Percentiles rank a stretch among this genome's conserved stretches.
phyloP scores from a whole-genome alignment of 2,888 invertebrate genomes.

The Nephrotoma flavescens region DNA sequence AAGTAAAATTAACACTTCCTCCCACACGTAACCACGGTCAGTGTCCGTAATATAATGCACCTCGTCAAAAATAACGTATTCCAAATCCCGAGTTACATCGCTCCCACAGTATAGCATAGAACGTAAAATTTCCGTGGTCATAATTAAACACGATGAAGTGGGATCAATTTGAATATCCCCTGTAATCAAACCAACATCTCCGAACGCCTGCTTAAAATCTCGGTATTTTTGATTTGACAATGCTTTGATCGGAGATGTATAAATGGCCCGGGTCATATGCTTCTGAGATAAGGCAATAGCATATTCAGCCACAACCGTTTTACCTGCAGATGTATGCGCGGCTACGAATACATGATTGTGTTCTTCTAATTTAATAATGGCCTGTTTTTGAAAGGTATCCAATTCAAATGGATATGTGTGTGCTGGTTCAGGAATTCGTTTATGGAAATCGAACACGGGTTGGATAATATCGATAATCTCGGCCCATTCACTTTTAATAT shows the following conservation, averaged over 20 bases:
- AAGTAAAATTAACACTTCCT: conserved; percentile 90
- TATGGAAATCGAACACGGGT: conserved; percentile 67
- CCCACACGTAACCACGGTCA: conserved; percentile 98
- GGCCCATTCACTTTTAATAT: conserved; percentile 55
- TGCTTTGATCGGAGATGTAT: conserved; percentile 98
- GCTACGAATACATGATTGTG: conserved; percentile 95
- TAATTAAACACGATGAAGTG: conserved; percentile 87
- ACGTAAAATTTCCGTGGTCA: conserved; percentile 97
- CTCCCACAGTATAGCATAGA: conserved; percentile 94
- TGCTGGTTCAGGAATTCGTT: conserved; percentile 70
- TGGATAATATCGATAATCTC: conserved; percentile 69
- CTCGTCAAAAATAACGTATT: conserved; percentile 98
- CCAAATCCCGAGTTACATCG: conserved; percentile 87
- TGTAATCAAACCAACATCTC: conserved; percentile 85
- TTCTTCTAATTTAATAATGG: conserved; percentile 85
- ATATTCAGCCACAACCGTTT: conserved; percentile 98
- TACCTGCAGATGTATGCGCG: conserved; percentile 95
- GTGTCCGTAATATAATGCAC: conserved; percentile 97
- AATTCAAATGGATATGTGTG: conserved; percentile 79
- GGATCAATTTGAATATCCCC: conserved; percentile 93
- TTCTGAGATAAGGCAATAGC: conserved; percentile 91
- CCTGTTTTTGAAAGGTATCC: conserved; percentile 95
- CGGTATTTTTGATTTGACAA: conserved; percentile 97
- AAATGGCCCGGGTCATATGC: conserved; percentile 84
- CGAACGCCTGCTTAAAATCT: conserved; percentile 86